Evolutionary conservation across 92 coral and sea anemone species (phyloP).

Genomic region (Porites rus): DNA sequence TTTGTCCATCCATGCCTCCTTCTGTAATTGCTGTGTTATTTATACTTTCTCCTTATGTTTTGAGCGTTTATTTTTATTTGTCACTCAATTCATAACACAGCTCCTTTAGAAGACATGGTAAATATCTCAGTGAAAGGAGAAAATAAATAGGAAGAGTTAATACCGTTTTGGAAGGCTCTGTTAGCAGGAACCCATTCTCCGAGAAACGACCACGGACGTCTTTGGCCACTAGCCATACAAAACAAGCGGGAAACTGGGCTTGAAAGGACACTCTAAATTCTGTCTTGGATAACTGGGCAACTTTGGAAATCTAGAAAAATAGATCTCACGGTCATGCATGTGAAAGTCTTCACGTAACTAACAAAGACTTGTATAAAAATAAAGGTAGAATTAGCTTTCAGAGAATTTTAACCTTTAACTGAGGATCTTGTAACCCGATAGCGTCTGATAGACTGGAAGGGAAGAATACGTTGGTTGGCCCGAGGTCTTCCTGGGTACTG

Average conservation of each 20-base stretch:
- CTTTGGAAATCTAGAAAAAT: conserved; percentile 9
- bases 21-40: no score
- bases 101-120: no score
- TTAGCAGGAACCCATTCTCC: conserved; percentile 90
- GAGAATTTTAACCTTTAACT: conserved; percentile 61
- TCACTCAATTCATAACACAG: no score
- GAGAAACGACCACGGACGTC: conserved; percentile 91
- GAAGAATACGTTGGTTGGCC: conserved; percentile 85
- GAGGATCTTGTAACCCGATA: conserved; percentile 80
- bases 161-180: conserved; percentile 72
- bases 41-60: no score
- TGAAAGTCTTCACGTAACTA: background rate
- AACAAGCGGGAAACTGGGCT: conserved; percentile 84
- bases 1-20: no score
- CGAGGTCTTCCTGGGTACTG: conserved; percentile 49
- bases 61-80: no score
- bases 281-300: conserved; percentile 47
- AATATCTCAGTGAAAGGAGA: no score
- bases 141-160: background rate
- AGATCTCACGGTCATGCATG: no score
- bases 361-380: background rate
- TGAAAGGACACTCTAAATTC: conserved; percentile 69
- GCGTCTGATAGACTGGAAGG: conserved; percentile 72
- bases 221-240: conserved; percentile 89
- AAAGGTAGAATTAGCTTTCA: background rate